Evolutionary conservation across 1,140 invertebrate species (phyloP).

Genomic region (Charaxes varanes): DNA sequence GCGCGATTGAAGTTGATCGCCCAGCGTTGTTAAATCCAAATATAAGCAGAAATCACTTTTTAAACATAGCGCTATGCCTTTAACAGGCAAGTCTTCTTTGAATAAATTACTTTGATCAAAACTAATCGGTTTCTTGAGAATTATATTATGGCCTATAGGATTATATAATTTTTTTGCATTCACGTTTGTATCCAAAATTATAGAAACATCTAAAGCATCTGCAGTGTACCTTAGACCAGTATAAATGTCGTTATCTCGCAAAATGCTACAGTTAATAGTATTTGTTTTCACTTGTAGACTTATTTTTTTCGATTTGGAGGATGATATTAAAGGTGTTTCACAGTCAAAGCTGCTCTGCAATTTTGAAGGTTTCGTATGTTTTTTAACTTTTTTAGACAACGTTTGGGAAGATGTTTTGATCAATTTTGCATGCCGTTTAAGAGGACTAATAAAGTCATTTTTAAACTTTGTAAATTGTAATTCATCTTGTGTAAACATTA

Average conservation of each 20-base stretch:
- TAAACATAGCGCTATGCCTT: slow-evolving; percentile 41
- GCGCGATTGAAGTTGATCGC: slow-evolving; percentile 8
- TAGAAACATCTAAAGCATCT: slow-evolving; percentile 24
- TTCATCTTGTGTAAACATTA: slow-evolving; percentile 32
- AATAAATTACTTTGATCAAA: neutral
- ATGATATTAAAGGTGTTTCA: slow-evolving; percentile 8
- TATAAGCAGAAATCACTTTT: slow-evolving; percentile 31
- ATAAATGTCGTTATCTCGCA: slow-evolving; percentile 32
- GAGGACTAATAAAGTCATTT: slow-evolving; percentile 35
- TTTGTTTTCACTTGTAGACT: slow-evolving; percentile 11
- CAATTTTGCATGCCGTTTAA: slow-evolving; percentile 30
- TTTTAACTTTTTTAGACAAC: slow-evolving; percentile 33
- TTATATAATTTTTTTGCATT: slow-evolving; percentile 16
- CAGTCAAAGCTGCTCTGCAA: too few species aligned
- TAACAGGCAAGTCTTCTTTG: slow-evolving; percentile 19
- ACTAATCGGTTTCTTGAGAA: slow-evolving; percentile 20
- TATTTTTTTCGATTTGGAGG: slow-evolving; percentile 6
- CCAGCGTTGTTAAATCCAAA: slow-evolving; percentile 39
- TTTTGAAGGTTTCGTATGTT: neutral
- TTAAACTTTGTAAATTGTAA: slow-evolving; percentile 22
- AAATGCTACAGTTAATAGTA: slow-evolving; percentile 23
- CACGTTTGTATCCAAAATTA: slow-evolving; percentile 33
- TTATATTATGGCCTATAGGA: slow-evolving; percentile 46
- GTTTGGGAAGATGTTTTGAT: slow-evolving; percentile 22
- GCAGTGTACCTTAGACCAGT: slow-evolving; percentile 33